phyloP scores from a whole-genome alignment of 2,888 invertebrate genomes.

The Drosophila limbata region DNA sequence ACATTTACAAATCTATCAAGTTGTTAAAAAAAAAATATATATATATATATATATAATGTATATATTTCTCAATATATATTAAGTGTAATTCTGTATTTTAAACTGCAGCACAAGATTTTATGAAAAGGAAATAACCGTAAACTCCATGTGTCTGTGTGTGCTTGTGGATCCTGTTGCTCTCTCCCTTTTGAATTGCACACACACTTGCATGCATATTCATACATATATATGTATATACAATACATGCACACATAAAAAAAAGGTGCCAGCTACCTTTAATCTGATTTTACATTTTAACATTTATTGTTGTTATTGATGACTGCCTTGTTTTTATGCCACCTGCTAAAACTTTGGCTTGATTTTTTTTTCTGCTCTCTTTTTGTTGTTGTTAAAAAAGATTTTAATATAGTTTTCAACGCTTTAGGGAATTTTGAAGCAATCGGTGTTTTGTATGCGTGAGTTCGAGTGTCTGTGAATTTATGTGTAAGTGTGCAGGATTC shows the following conservation, averaged over 20 bases:
- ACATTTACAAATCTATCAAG: not conserved
- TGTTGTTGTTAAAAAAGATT: not conserved
- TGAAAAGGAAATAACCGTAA: not conserved
- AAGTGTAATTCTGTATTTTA: not conserved
- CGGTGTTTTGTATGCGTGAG: not conserved
- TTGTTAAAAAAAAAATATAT: constrained; percentile 1
- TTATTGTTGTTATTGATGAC: constrained; percentile 5
- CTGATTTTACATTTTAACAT: constrained; percentile 3
- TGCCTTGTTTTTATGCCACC: not conserved
- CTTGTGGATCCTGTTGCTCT: not conserved
- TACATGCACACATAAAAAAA: not conserved
- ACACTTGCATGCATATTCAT: constrained; percentile 9
- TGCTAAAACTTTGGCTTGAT: constrained; percentile 7
- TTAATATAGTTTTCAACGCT: not conserved
- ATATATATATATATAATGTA: not conserved
- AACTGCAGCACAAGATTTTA: not conserved
- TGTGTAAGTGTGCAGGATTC: not conserved
- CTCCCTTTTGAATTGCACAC: not conserved
- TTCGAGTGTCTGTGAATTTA: not conserved
- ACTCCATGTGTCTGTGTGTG: constrained; percentile 2
- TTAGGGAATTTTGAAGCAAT: constrained; percentile 8
- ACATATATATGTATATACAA: constrained; percentile 5
- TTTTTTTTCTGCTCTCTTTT: not conserved
- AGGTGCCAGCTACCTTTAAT: not conserved
- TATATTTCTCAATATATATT: constrained; percentile 13